Percentiles rank a stretch among this genome's conserved stretches.
Conservation (phyloP, 1,140 invertebrate genomes). For the Lepidurus arcticus region DNA sequence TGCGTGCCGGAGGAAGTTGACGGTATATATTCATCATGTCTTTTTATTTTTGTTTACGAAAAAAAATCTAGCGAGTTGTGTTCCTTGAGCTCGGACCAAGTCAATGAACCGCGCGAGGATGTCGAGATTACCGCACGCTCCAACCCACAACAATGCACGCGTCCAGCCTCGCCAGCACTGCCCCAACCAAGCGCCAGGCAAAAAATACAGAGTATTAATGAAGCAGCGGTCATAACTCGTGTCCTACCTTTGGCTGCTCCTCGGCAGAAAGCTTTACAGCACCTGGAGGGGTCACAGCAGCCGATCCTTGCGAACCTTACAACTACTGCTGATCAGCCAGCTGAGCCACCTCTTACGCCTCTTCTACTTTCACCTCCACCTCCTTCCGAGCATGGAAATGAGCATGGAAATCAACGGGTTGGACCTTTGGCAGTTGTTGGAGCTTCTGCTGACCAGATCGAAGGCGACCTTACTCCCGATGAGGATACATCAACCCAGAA, state of each 20-base stretch:
- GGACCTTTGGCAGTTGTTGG: neutral
- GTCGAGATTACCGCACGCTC: slow-evolving; percentile 13
- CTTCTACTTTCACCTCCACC: neutral
- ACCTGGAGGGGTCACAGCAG: neutral
- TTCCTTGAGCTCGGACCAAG: neutral
- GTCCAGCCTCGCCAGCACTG: neutral
- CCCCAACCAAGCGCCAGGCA: neutral
- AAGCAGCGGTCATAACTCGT: slow-evolving; percentile 21
- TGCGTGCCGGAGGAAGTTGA: neutral
- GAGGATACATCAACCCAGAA: neutral
- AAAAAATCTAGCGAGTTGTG: neutral
- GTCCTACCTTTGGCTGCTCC: slow-evolving; percentile 11
- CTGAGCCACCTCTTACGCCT: neutral
- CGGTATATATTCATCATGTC: neutral
- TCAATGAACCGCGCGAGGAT: slow-evolving; percentile 14
- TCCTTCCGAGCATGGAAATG: neutral
- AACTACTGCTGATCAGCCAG: neutral
- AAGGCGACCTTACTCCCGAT: neutral
- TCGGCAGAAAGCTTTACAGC: neutral
- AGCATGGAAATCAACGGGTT: neutral
- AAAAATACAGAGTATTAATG: neutral
- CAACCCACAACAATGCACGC: neutral
- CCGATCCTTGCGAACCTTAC: neutral
- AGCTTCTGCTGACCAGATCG: neutral
- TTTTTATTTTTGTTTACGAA: neutral